Percentiles rank a stretch among this genome's conserved stretches.
Conservation (phyloP, 2,113 vertebrate species). For the Sebastes fasciatus region DNA sequence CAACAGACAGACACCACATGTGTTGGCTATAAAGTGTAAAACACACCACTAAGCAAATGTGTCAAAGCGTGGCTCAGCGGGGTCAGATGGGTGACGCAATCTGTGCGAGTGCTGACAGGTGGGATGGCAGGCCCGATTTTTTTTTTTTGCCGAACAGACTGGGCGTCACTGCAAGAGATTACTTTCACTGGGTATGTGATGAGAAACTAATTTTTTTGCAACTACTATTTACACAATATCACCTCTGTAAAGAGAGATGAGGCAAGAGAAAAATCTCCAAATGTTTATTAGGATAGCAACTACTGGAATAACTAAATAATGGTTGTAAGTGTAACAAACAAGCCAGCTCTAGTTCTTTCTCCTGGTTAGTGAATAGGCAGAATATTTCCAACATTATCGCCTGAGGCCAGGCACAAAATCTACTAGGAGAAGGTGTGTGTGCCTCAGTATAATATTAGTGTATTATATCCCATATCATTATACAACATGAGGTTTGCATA, state of each 20-base stretch:
- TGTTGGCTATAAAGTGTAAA: slow-evolving; percentile 73
- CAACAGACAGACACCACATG: slow-evolving; percentile 70
- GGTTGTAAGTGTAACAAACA: not conserved
- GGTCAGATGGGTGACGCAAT: slow-evolving; percentile 68
- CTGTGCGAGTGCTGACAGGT: slow-evolving; percentile 74
- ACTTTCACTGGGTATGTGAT: slow-evolving; percentile 26
- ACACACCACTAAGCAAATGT: slow-evolving; percentile 72
- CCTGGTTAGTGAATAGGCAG: not conserved
- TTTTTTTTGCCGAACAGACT: slow-evolving; percentile 17
- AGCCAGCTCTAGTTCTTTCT: not conserved
- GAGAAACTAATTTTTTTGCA: slow-evolving; percentile 25
- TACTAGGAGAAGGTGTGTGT: not conserved
- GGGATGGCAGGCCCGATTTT: slow-evolving; percentile 32
- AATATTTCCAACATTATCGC: not conserved
- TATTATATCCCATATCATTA: slow-evolving; percentile 38
- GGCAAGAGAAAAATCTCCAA: not conserved
- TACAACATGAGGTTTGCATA: slow-evolving; percentile 34
- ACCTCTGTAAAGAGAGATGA: not conserved
- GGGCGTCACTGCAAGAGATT: slow-evolving; percentile 15
- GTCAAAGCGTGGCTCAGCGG: slow-evolving; percentile 59
- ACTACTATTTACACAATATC: not conserved
- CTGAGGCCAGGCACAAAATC: not conserved
- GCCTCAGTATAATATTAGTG: not conserved
- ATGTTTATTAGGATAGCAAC: not conserved
- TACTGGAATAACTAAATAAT: not conserved